Conservation (phyloP, 2,888 invertebrate species). For the Spialia ferax region DNA sequence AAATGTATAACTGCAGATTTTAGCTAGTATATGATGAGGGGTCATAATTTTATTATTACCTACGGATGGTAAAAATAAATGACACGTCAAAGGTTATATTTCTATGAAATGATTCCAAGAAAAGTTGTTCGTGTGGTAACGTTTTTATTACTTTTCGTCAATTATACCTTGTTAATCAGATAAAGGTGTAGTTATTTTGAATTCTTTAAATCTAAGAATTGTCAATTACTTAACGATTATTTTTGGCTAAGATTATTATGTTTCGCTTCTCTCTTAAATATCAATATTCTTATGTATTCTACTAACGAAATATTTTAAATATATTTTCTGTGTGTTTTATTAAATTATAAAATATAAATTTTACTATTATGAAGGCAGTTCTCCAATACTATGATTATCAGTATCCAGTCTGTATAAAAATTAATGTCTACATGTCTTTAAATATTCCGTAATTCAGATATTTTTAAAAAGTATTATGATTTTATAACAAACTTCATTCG, state of each 20-base stretch:
- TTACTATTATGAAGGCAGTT: not conserved
- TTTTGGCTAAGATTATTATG: slow-evolving; percentile 67
- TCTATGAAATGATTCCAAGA: slow-evolving; percentile 39
- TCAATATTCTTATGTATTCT: slow-evolving; percentile 29
- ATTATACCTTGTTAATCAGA: slow-evolving; percentile 82
- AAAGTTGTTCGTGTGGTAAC: slow-evolving; percentile 26
- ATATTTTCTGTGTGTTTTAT: slow-evolving; percentile 33
- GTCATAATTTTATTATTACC: slow-evolving; percentile 51
- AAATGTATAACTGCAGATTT: slow-evolving; percentile 82
- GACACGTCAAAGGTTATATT: slow-evolving; percentile 33
- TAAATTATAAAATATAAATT: slow-evolving; percentile 17
- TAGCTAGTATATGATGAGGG: slow-evolving; percentile 73
- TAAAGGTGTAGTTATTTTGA: slow-evolving; percentile 76
- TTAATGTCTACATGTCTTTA: not conserved
- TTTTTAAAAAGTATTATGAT: not conserved
- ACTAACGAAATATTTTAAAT: slow-evolving; percentile 29
- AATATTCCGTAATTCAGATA: not conserved
- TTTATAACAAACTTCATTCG: not conserved
- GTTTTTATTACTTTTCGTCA: slow-evolving; percentile 77
- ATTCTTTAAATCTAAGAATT: slow-evolving; percentile 83
- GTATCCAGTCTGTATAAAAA: not conserved
- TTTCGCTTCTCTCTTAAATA: slow-evolving; percentile 55
- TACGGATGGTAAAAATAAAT: slow-evolving; percentile 25
- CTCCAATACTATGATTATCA: slow-evolving; percentile 1
- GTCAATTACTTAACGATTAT: slow-evolving; percentile 82